Evolutionary conservation across 2,797 vertebrate genomes (phyloP).

Genomic region (Cossypha heuglini): DNA sequence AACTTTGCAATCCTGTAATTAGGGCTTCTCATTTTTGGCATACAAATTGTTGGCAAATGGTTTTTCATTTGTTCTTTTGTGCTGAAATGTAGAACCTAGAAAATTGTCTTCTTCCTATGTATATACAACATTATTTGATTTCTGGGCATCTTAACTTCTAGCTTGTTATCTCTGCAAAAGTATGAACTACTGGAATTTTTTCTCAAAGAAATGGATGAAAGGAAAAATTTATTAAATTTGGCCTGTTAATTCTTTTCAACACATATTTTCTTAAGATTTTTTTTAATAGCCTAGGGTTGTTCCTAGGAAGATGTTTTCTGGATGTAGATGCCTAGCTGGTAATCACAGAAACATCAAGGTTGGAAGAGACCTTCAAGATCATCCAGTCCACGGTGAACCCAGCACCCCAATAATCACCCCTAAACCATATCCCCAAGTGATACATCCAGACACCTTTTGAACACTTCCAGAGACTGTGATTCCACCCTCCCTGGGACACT

Average conservation of each 20-base stretch:
- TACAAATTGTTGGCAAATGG: background rate
- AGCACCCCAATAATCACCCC: background rate
- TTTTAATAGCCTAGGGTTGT: background rate
- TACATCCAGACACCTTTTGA: too few relatives aligned
- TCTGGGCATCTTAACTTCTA: background rate
- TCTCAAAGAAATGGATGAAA: background rate
- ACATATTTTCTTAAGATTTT: rapidly evolving
- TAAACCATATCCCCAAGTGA: background rate
- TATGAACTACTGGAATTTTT: background rate
- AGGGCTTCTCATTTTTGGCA: constrained; percentile 15
- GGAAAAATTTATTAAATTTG: background rate
- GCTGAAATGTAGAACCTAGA: background rate
- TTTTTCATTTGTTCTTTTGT: background rate
- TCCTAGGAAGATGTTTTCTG: background rate
- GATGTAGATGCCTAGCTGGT: background rate
- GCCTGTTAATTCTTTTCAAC: background rate
- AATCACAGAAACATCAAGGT: background rate
- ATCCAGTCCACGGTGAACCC: background rate
- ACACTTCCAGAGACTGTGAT: background rate
- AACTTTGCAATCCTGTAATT: constrained; percentile 38
- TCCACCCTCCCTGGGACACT: background rate
- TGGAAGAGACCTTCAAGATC: background rate
- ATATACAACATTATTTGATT: background rate
- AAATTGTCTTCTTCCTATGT: background rate
- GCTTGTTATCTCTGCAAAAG: background rate